Evolutionary conservation across 2,113 vertebrate species (phyloP).

Genomic region (Syrrhaptes paradoxus): DNA sequence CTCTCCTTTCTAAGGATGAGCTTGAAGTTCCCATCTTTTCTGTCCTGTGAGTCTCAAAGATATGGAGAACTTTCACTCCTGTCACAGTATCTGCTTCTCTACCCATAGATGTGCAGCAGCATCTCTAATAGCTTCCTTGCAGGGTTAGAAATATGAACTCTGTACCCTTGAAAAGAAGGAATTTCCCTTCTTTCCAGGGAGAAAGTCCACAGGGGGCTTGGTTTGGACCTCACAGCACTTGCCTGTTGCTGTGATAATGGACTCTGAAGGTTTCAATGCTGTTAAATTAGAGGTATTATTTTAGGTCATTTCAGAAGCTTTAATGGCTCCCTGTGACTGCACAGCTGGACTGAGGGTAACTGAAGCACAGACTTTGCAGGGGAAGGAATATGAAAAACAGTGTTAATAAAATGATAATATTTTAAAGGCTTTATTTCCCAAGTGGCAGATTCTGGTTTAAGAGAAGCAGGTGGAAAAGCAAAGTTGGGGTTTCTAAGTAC

Average conservation of each 20-base stretch:
- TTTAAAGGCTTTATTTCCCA: not conserved
- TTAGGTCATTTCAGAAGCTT: conserved; percentile 18
- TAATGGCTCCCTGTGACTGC: conserved; percentile 9
- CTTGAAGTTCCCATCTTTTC: not conserved
- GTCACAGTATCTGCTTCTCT: not conserved
- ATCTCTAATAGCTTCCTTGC: not conserved
- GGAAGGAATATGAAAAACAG: conserved; percentile 3
- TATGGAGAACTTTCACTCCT: not conserved
- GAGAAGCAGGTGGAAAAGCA: not conserved
- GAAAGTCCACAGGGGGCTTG: not conserved
- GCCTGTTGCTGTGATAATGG: conserved; percentile 16
- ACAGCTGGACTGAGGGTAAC: not conserved
- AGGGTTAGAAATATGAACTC: not conserved
- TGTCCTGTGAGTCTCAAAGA: not conserved
- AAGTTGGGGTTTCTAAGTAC: not conserved
- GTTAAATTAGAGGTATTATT: not conserved
- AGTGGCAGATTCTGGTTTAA: not conserved
- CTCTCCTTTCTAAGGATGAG: not conserved
- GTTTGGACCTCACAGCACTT: not conserved
- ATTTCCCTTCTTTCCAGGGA: not conserved
- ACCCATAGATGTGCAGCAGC: not conserved
- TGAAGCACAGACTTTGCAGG: not conserved
- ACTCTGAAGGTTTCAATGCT: not conserved
- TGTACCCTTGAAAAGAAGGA: not conserved
- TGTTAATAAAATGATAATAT: not conserved